Percentiles rank a stretch among this genome's conserved stretches.
phyloP scores from a whole-genome alignment of 2,888 invertebrate species.

The Tupiocoris notatus region DNA sequence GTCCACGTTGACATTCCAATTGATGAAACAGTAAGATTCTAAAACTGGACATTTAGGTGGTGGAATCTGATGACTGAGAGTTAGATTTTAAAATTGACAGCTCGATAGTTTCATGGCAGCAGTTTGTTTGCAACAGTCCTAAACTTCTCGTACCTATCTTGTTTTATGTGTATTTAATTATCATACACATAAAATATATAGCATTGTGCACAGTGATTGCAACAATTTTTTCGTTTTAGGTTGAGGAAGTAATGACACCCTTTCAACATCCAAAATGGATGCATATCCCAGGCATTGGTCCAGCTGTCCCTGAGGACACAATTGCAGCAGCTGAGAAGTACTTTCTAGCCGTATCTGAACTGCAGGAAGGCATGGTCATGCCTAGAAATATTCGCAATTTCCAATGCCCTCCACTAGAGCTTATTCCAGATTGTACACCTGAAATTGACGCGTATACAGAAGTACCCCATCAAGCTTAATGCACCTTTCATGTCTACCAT shows the following conservation, averaged over 20 bases:
- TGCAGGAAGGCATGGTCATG: slow-evolving; percentile 67
- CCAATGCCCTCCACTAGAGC: slow-evolving; percentile 66
- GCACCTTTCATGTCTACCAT: too few species aligned
- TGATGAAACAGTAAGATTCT: slow-evolving; percentile 24
- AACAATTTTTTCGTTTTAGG: slow-evolving; percentile 2
- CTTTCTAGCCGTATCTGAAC: slow-evolving; percentile 49
- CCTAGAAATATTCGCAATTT: slow-evolving; percentile 70
- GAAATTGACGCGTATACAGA: not conserved
- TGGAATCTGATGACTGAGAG: too few species aligned
- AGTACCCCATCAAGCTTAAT: too few species aligned
- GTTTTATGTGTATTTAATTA: too few species aligned
- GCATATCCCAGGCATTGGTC: slow-evolving; percentile 64
- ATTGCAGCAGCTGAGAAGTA: slow-evolving; percentile 60
- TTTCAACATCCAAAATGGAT: slow-evolving; percentile 37
- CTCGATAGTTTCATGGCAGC: too few species aligned
- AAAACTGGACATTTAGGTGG: too few species aligned
- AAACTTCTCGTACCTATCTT: too few species aligned
- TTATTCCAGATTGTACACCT: not conserved
- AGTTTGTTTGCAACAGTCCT: too few species aligned
- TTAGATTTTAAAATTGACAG: too few species aligned
- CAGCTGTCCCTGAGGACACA: slow-evolving; percentile 57
- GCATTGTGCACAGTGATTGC: too few species aligned
- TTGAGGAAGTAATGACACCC: slow-evolving; percentile 7
- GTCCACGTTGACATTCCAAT: slow-evolving; percentile 22
- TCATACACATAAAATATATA: too few species aligned